A percentile compares a stretch with the other conserved stretches of the same genome.
These are phyloP conservation scores for Vidua macroura DNA, from an alignment of 2,113 vertebrate species.

Conservation along the genomic window DNA sequence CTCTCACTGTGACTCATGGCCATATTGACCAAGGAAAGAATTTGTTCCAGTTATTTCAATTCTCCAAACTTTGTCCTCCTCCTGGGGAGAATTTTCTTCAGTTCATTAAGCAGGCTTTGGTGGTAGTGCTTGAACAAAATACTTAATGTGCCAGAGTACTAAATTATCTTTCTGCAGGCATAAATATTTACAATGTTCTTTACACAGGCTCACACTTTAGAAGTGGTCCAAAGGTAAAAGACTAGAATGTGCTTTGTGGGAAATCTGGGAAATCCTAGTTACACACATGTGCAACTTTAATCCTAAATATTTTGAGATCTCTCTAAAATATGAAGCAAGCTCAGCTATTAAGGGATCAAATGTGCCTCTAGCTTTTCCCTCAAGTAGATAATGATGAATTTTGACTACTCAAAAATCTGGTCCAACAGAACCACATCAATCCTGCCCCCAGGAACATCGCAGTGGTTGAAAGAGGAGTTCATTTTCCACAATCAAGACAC, in stretches of 20 bases:
- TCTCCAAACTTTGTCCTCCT: not conserved
- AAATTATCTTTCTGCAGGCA: not conserved
- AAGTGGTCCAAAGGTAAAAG: not conserved
- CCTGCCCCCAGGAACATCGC: accelerated
- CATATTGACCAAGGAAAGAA: not conserved
- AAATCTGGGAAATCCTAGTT: not conserved
- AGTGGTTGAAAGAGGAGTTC: not conserved
- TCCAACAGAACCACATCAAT: not conserved
- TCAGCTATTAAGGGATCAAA: not conserved
- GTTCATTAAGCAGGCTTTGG: not conserved
- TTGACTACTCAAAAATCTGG: not conserved
- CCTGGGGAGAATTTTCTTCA: not conserved
- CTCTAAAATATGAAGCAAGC: not conserved
- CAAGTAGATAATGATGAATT: not conserved
- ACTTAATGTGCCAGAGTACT: not conserved
- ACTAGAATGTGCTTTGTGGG: not conserved
- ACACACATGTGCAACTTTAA: not conserved
- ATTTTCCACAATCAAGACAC: not conserved
- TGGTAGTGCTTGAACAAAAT: not conserved
- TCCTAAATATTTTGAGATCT: not conserved
- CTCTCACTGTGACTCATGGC: not conserved
- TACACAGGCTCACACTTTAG: not conserved
- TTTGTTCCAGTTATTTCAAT: not conserved
- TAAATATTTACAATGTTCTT: not conserved
- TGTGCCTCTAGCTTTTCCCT: not conserved